Conservation (phyloP, 2,888 invertebrate species). For the Hetaerina titia region DNA sequence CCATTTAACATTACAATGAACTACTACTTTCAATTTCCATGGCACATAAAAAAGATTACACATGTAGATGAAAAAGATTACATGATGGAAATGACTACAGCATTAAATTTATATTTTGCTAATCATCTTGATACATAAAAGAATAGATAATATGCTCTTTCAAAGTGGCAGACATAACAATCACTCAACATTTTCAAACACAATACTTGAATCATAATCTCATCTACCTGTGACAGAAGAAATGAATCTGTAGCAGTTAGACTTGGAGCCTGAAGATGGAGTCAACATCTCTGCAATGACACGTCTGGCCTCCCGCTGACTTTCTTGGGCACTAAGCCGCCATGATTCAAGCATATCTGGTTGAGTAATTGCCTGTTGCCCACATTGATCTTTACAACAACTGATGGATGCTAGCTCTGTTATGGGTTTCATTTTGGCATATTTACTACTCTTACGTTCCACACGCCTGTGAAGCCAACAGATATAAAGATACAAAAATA, state of each 20-base stretch:
- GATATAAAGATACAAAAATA: background rate
- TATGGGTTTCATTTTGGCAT: conserved; percentile 69
- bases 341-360: conserved; percentile 69
- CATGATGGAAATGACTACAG: too few species aligned
- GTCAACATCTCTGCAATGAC: conserved; percentile 71
- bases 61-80: too few species aligned
- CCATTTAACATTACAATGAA: too few species aligned
- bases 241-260: conserved; percentile 71
- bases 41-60: too few species aligned
- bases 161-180: too few species aligned
- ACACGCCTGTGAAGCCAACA: background rate
- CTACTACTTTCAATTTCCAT: too few species aligned
- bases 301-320: conserved; percentile 70
- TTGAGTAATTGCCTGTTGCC: conserved; percentile 69
- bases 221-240: conserved; percentile 71
- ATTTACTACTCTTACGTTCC: conserved; percentile 25
- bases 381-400: conserved; percentile 70
- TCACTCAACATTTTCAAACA: too few species aligned
- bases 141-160: too few species aligned
- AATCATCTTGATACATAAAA: too few species aligned
- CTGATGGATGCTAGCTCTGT: conserved; percentile 67
- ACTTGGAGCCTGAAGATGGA: conserved; percentile 70
- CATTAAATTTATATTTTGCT: too few species aligned
- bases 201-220: background rate
- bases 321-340: conserved; percentile 67